Evolutionary conservation across 2,113 vertebrate species (phyloP).

Genomic region (Oenanthe oenanthe): DNA sequence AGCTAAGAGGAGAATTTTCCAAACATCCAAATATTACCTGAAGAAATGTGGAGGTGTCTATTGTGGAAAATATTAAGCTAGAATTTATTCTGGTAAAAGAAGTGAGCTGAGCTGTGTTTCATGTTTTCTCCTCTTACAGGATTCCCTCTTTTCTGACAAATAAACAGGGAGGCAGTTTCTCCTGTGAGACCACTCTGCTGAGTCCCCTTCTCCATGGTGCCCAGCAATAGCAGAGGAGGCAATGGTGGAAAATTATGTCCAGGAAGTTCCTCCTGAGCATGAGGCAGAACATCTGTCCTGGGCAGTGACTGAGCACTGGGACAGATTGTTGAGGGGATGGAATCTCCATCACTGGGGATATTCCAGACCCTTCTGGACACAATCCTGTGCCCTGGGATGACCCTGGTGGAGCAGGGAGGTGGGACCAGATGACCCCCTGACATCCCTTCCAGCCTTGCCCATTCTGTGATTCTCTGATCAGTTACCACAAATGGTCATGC

Average conservation of each 20-base stretch:
- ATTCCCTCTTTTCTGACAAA: not conserved
- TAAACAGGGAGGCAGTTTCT: not conserved
- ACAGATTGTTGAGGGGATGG: not conserved
- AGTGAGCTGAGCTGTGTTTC: not conserved
- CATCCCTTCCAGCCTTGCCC: not conserved
- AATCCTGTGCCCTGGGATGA: not conserved
- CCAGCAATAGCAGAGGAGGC: not conserved
- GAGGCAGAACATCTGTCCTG: not conserved
- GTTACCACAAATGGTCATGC: fast-evolving
- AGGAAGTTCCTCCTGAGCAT: not conserved
- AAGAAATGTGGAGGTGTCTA: not conserved
- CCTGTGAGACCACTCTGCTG: not conserved
- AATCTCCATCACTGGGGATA: not conserved
- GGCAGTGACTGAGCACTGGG: fast-evolving
- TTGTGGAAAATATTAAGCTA: not conserved
- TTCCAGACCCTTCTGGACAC: fast-evolving
- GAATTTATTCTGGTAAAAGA: not conserved
- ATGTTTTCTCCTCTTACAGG: not conserved
- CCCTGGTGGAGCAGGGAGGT: not conserved
- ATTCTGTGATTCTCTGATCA: not conserved
- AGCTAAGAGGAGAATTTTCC: not conserved
- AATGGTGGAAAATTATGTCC: not conserved
- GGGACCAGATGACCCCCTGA: no score
- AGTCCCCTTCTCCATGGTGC: not conserved
- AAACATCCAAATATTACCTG: not conserved